Conservation (phyloP, 2,113 vertebrate genomes). For the Catharus minimus region DNA sequence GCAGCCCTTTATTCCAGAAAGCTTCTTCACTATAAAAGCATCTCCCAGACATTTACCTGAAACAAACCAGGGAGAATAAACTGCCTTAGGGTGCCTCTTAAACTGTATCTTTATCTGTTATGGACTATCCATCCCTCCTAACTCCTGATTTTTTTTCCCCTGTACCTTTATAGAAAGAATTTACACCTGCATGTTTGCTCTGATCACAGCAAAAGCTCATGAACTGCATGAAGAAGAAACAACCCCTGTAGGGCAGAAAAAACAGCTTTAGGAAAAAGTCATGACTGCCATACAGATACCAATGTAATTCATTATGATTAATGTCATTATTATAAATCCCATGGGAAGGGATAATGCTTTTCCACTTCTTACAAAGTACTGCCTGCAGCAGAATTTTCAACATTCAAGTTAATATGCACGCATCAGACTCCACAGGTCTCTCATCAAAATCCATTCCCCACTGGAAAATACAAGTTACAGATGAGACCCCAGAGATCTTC, state of each 20-base stretch:
- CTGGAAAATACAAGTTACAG: not conserved
- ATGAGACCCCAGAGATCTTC: not conserved
- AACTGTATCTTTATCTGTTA: not conserved
- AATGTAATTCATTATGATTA: not conserved
- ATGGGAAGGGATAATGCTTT: not conserved
- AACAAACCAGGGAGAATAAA: not conserved
- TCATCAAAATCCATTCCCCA: not conserved
- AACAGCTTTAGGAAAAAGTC: not conserved
- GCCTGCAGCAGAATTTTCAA: not conserved
- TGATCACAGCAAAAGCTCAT: not conserved
- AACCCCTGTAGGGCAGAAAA: not conserved
- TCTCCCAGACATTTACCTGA: not conserved
- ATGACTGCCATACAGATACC: not conserved
- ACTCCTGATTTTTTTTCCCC: fast-evolving
- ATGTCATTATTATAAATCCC: not conserved
- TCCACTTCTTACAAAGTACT: not conserved
- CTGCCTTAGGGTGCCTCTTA: not conserved
- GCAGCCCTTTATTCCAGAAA: not conserved
- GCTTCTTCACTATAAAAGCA: not conserved
- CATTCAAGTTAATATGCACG: not conserved
- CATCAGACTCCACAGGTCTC: not conserved
- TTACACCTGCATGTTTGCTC: not conserved
- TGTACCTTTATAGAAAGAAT: not conserved
- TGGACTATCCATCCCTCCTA: not conserved
- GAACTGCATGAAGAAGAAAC: not conserved